phyloP scores from a whole-genome alignment of 2,888 invertebrate genomes.

The Matsumyia berberina region DNA sequence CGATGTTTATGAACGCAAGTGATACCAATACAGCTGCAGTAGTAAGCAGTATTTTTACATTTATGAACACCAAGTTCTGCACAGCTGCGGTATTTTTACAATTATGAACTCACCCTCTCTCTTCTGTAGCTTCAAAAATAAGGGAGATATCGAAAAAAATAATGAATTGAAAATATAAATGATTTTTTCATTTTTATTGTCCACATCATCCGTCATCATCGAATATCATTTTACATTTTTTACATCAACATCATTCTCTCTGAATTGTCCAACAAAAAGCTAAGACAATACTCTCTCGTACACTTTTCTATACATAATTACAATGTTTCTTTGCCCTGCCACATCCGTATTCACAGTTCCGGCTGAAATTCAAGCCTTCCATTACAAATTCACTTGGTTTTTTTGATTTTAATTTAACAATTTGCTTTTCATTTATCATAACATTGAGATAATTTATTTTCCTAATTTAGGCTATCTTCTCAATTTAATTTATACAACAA shows the following conservation, averaged over 20 bases:
- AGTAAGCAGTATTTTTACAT: too few species aligned
- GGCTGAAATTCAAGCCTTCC: constrained; percentile 15
- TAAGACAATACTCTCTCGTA: constrained; percentile 32
- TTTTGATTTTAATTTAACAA: constrained; percentile 36
- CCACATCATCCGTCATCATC: constrained; percentile 45
- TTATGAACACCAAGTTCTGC: too few species aligned
- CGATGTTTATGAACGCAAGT: too few species aligned
- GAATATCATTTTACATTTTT: constrained; percentile 43
- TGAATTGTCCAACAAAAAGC: constrained; percentile 30
- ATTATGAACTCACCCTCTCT: too few species aligned
- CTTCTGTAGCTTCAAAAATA: background rate
- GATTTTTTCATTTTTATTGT: constrained; percentile 53
- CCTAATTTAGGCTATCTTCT: constrained; percentile 68
- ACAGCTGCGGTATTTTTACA: too few species aligned
- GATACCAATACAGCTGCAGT: too few species aligned
- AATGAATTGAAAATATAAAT: constrained; percentile 36
- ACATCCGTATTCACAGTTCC: constrained; percentile 3
- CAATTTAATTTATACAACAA: constrained; percentile 46
- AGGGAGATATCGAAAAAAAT: too few species aligned
- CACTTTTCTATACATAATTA: constrained; percentile 50
- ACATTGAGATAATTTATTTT: constrained; percentile 27
- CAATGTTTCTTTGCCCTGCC: constrained; percentile 17
- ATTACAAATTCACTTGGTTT: constrained; percentile 43
- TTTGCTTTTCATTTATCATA: constrained; percentile 15
- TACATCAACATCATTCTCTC: constrained; percentile 36